phyloP scores from a whole-genome alignment of 1,140 invertebrate species.

The Galleria mellonella region DNA sequence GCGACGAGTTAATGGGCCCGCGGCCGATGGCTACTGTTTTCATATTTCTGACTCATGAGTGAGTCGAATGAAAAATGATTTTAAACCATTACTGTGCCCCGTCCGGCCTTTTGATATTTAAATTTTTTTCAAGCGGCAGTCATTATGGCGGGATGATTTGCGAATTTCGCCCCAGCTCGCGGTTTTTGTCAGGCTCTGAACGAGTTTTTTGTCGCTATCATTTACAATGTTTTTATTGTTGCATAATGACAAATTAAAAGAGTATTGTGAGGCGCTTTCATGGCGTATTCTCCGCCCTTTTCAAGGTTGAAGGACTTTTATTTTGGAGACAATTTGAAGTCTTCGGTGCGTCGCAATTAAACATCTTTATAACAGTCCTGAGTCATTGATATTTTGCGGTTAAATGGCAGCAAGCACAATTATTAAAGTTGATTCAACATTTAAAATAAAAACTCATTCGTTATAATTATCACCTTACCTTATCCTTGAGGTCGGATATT shows the following conservation, averaged over 20 bases:
- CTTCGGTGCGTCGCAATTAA: conserved; percentile 31
- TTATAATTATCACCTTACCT: conserved; percentile 1
- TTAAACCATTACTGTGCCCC: conserved; percentile 72
- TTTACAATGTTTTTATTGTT: conserved; percentile 72
- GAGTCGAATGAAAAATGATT: conserved; percentile 73
- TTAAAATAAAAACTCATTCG: conserved; percentile 2
- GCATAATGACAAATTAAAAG: conserved; percentile 72
- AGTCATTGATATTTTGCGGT: conserved; percentile 1
- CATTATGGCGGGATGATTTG: conserved; percentile 69
- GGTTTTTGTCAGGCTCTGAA: conserved; percentile 61
- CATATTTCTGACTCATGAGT: conserved; percentile 64
- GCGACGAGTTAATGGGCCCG: conserved; percentile 53
- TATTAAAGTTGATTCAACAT: conserved; percentile 1
- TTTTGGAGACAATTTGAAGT: conserved; percentile 29
- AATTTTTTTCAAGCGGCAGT: conserved; percentile 72
- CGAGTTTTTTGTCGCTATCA: conserved; percentile 68
- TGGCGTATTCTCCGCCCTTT: conserved; percentile 52
- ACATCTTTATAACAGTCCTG: conserved; percentile 2
- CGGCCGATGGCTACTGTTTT: conserved; percentile 66
- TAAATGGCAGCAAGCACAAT: conserved; percentile 2
- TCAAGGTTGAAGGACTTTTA: conserved; percentile 46
- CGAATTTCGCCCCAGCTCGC: conserved; percentile 64
- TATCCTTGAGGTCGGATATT: conserved; percentile 1
- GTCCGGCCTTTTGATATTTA: conserved; percentile 74
- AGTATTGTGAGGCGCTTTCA: conserved; percentile 66